Evolutionary conservation across 2,113 vertebrate species (phyloP), one percentile per base, ranked within the genome.

Genomic region (Rhizomys pruinosus): DNA sequence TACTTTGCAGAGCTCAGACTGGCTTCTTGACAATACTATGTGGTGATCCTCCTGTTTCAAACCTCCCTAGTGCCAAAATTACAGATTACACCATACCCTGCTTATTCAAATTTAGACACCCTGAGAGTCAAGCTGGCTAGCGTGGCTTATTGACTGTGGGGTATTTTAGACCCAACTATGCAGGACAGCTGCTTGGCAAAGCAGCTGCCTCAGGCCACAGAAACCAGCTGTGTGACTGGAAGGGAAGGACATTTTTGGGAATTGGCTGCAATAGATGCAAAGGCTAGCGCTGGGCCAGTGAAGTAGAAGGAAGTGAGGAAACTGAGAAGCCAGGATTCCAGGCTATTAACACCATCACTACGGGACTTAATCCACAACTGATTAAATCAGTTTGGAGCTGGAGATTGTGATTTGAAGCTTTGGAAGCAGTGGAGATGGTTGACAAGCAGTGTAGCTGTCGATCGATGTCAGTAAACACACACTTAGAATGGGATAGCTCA

Each of bases 301-400:
- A 39, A 2, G 55, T 3, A 29, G 68, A 34, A 82, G 68, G 87
- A 85, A 92, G 27, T 79, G 69, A 82, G 20, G 64, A 92, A 63
- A 71, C 8, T 61, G 32, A 29, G 0, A 81, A 39, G 22, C 27
- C 12, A 39, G 44, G 27, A 37, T 81, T n/a, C 52, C 9, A 16
- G 12, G 13, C 23, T 37, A 17, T 4, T 1, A 42, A 23, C 44
- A 6, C 3, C 11, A 8, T 2, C n/a, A n/a, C n/a, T n/a, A n/a
- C 29, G 73, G 64, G 55, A 16, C 29, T 52, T 84, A 37, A 87
- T 79, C 72, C 16, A 15, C 22, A 5, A 92, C 63, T 22, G 29
- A 39, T 52, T 32, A 19, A 15, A 63, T 3, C 1, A 9, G 11
- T 42, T 84, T 85, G 37, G 52, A 47, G 15, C 15, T 55, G 66